Evolutionary conservation across 2,888 invertebrate species (phyloP).

Genomic region (Xestia c-nigrum): DNA sequence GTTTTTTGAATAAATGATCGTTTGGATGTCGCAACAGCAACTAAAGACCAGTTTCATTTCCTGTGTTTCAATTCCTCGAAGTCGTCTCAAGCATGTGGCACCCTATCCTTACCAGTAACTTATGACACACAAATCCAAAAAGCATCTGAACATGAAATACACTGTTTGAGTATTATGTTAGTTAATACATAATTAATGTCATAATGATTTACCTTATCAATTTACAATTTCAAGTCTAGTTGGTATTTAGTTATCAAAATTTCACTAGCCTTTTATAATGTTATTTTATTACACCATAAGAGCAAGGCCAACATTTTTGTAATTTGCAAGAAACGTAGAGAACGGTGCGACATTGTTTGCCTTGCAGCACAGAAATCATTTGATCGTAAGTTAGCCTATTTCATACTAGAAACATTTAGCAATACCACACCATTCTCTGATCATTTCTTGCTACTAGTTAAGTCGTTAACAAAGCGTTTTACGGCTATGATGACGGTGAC

Average conservation of each 20-base stretch:
- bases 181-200: constrained; percentile 70
- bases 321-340: constrained; percentile 73
- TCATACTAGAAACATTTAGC: constrained; percentile 38
- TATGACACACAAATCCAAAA: constrained; percentile 55
- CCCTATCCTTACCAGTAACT: constrained; percentile 50
- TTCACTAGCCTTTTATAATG: constrained; percentile 90
- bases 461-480: constrained; percentile 67
- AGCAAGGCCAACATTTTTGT: constrained; percentile 86
- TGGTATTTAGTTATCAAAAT: constrained; percentile 89
- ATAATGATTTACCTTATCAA: constrained; percentile 81
- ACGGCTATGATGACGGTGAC: constrained; percentile 61
- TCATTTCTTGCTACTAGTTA: constrained; percentile 67
- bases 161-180: constrained; percentile 57
- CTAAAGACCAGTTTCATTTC: constrained; percentile 45
- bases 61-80: constrained; percentile 32
- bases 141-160: constrained; percentile 58
- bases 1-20: background rate
- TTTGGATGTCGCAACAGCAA: constrained; percentile 6
- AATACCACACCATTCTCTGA: constrained; percentile 70
- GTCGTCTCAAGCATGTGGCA: constrained; percentile 58
- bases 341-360: constrained; percentile 69
- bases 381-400: constrained; percentile 12
- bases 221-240: constrained; percentile 87
- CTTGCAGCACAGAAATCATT: constrained; percentile 33
- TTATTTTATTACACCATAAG: constrained; percentile 85